Base-by-base conservation (phyloP, 2,113 vertebrate genomes). In the Pristiophorus japonicus region DNA sequence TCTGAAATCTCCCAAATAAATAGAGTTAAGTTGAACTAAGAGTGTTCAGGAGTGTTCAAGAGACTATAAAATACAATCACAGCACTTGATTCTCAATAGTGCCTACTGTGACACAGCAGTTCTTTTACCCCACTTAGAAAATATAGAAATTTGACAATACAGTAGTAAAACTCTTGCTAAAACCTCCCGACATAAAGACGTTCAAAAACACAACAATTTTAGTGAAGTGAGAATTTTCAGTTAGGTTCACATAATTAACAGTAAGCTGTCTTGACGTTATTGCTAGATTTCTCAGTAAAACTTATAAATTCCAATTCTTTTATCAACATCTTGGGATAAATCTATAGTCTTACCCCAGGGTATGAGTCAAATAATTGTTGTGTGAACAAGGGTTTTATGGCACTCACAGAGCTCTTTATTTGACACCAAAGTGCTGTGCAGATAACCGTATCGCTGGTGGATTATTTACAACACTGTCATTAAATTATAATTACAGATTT, bases 401-500 rank as follows among this genome's bases (percentile, higher is more conserved):
- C 42, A 51, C 38, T 94, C 11, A 34, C 24, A 94, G 42, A 70
- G 42, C 8, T 51, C 24, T 94, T 42, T 51, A 47, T 65, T 70
- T 51, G 93, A 73, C 38, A 67, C 24, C 45, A 94, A 34, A 70
- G 65, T 94, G 65, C 22, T 94, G 65, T 94, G 38, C 45, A 94
- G 65, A 70, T 47, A 67, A 70, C 38, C 65, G 42, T 70, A 70
- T 67, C 10, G 30, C 24, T 93, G 65, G 65, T 70, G 65, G 93
- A 16, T 94, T 94, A 94, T 70, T 94, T 94, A 73, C 93, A 73
- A 70, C 45, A 51, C 93, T 94, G 45, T 94, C 93, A 94, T 94
- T 94, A 73, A 94, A 94, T 94, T 45, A 94, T 94, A 67, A 94
- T 94, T 94, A 94, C 93, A 94, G 93, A 73, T 94, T 94, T 94